These are phyloP conservation scores for Pseudoips prasinana DNA, from an alignment of 2,888 invertebrate genomes.

Conservation along the genomic window DNA sequence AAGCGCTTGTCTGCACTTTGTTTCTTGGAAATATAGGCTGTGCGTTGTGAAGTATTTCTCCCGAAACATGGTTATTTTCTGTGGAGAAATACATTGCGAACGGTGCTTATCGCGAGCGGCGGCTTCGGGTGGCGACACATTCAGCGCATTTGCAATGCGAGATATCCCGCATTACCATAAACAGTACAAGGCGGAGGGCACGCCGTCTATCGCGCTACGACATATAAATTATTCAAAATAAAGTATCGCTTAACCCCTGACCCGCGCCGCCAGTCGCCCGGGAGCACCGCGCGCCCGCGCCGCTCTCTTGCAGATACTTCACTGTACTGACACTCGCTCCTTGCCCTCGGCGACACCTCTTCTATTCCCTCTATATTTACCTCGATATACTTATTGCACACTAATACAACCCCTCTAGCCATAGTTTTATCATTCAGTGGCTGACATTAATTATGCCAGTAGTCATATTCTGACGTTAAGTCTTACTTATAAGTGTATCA, in stretches of 20 bases:
- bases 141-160: slow-evolving; percentile 80
- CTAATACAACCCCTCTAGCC: no score
- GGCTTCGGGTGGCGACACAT: slow-evolving; percentile 73
- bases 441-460: no score
- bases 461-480: no score
- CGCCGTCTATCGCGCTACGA: slow-evolving; percentile 78
- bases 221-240: slow-evolving; percentile 83
- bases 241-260: slow-evolving; percentile 81
- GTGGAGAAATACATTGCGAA: slow-evolving; percentile 56
- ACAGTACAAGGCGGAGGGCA: slow-evolving; percentile 78
- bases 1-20: slow-evolving; percentile 10
- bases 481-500: no score
- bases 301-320: not conserved
- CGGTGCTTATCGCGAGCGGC: slow-evolving; percentile 63
- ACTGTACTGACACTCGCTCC: slow-evolving; percentile 21
- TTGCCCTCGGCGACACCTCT: slow-evolving; percentile 18
- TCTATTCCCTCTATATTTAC: slow-evolving; percentile 7
- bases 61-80: slow-evolving; percentile 52
- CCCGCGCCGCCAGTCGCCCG: slow-evolving; percentile 35
- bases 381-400: no score
- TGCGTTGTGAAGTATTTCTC: slow-evolving; percentile 47
- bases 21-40: slow-evolving; percentile 36
- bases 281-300: slow-evolving; percentile 26
- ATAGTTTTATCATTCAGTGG: no score
- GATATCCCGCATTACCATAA: slow-evolving; percentile 81